Conservation (phyloP, 2,797 vertebrate genomes). For the Peromyscus aztecus region DNA sequence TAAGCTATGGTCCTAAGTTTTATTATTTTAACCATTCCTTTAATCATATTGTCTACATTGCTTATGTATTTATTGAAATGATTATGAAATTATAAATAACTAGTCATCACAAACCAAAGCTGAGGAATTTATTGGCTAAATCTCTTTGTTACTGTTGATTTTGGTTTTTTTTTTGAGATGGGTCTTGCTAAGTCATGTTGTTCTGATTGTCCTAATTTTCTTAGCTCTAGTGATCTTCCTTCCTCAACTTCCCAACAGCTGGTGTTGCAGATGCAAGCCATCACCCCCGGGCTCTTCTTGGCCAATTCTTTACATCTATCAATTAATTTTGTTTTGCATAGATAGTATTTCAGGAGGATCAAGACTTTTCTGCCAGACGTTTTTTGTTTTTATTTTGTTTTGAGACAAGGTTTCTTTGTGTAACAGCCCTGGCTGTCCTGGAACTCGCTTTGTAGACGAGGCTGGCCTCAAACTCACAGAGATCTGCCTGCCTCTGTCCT, state of each 20-base stretch:
- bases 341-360: conserved; percentile 45
- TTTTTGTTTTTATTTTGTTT: neutral
- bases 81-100: conserved; percentile 64
- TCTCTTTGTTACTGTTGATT: neutral
- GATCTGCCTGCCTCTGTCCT: neutral
- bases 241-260: neutral
- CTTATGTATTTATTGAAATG: conserved; percentile 18
- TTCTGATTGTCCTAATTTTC: neutral
- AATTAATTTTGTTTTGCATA: conserved; percentile 59
- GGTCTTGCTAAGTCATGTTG: neutral
- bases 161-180: neutral
- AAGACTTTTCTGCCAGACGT: conserved; percentile 47
- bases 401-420: neutral
- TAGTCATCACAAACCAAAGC: conserved; percentile 61
- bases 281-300: neutral
- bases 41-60: conserved; percentile 56
- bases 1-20: conserved; percentile 42
- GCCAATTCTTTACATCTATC: conserved; percentile 34
- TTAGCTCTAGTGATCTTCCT: neutral
- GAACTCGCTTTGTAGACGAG: no score
- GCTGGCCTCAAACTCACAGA: neutral
- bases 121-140: conserved; percentile 16
- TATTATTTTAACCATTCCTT: conserved; percentile 51
- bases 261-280: no score
- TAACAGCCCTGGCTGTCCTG: no score